phyloP scores from a whole-genome alignment of 2,797 vertebrate genomes.

The Buphagus erythrorhynchus region DNA sequence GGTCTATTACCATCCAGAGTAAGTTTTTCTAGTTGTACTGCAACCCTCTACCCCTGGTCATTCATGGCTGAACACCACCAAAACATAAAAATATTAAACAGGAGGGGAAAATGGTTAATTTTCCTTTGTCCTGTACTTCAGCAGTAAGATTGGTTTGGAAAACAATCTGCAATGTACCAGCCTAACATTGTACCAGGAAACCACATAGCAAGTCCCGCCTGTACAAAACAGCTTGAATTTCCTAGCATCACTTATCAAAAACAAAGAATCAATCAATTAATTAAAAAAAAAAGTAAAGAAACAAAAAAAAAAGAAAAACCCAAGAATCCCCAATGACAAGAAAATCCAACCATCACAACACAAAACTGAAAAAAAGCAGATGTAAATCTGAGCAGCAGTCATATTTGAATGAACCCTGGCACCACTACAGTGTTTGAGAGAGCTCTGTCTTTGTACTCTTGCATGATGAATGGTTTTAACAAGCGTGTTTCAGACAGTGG shows the following conservation, averaged over 20 bases:
- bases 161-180: background rate
- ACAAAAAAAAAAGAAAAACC: no score
- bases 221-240: background rate
- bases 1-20: background rate
- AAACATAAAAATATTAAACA: background rate
- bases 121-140: background rate
- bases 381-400: background rate
- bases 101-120: accelerated
- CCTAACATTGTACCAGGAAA: background rate
- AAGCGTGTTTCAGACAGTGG: background rate
- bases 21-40: background rate
- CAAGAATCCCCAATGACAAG: accelerated
- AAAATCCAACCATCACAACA: background rate
- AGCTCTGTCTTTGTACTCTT: background rate
- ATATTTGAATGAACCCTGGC: background rate
- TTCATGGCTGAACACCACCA: background rate
- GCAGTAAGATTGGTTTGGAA: background rate
- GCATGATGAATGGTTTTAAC: background rate
- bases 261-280: background rate
- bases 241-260: background rate
- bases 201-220: background rate
- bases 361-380: background rate
- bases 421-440: background rate
- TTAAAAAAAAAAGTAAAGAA: background rate
- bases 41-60: no score